Conservation (phyloP, 2,797 vertebrate genomes). For the Catostomus latipinnis region DNA sequence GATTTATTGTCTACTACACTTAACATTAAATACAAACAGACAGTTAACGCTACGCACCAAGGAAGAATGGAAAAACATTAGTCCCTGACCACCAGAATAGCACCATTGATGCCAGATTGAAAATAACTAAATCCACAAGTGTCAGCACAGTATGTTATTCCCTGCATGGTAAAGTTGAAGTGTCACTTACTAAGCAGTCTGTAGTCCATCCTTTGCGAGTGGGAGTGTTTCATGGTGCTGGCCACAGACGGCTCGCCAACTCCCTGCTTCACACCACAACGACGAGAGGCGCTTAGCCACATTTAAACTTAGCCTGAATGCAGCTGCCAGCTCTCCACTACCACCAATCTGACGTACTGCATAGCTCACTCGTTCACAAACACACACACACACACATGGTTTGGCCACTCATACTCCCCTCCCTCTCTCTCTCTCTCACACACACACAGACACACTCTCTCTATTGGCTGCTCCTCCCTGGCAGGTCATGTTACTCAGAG, state of each 20-base stretch:
- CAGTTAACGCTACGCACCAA: too few relatives aligned
- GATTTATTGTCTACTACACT: too few relatives aligned
- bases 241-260: conserved; percentile 56
- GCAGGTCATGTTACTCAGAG: conserved; percentile 77
- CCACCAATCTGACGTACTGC: conserved; percentile 73
- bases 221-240: conserved; percentile 75
- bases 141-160: conserved; percentile 6
- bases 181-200: conserved; percentile 81
- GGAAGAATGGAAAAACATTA: too few relatives aligned
- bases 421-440: neutral
- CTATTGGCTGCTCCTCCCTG: conserved; percentile 35
- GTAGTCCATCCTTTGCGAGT: conserved; percentile 74
- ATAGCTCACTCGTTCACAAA: conserved; percentile 62
- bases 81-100: too few relatives aligned
- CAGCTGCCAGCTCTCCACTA: conserved; percentile 79
- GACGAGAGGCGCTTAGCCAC: conserved; percentile 77
- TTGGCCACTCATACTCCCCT: conserved; percentile 27
- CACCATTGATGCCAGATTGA: too few relatives aligned
- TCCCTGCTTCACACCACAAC: conserved; percentile 63
- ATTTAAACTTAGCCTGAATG: conserved; percentile 75
- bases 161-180: conserved; percentile 17
- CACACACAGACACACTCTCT: conserved; percentile 31
- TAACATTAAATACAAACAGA: too few relatives aligned
- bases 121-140: conserved; percentile 12
- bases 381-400: neutral